A percentile compares a stretch with the other conserved stretches of the same genome.
These are phyloP conservation scores for Ophion ventricosus DNA, from an alignment of 2,888 invertebrate species.

Conservation along the genomic window DNA sequence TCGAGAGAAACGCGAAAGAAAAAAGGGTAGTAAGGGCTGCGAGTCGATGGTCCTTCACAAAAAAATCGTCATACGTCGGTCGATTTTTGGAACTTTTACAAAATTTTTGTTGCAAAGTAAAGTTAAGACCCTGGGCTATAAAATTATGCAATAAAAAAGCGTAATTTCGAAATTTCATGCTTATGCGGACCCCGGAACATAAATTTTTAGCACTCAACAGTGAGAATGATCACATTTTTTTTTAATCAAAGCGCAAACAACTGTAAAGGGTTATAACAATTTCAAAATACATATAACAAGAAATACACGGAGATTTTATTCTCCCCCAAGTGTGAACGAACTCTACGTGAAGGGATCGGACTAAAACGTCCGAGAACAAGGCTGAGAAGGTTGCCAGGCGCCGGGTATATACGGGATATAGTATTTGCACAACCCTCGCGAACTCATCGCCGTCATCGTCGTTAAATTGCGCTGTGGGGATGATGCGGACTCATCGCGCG, in stretches of 20 bases:
- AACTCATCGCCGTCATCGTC: slow-evolving; percentile 51
- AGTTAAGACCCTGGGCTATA: no score
- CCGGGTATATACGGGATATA: slow-evolving; percentile 41
- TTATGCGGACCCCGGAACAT: not conserved
- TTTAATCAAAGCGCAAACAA: not conserved
- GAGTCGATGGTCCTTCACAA: no score
- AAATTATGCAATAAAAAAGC: not conserved
- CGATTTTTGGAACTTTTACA: no score
- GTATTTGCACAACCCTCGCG: slow-evolving; percentile 61
- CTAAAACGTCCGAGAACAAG: slow-evolving; percentile 47
- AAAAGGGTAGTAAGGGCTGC: no score
- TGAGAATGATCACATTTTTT: not conserved
- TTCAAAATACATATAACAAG: not conserved
- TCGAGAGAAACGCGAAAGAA: no score
- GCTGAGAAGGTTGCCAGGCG: slow-evolving; percentile 51
- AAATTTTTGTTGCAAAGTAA: no score
- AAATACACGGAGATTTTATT: slow-evolving; percentile 5
- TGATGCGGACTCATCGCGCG: slow-evolving; percentile 53
- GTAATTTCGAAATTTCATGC: not conserved
- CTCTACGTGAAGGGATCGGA: slow-evolving; percentile 30
- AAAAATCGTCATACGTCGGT: no score
- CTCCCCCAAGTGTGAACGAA: slow-evolving; percentile 23
- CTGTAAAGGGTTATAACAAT: not conserved
- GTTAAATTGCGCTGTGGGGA: slow-evolving; percentile 53
- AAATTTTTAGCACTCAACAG: not conserved